Base-by-base conservation (phyloP, 2,888 invertebrate species). In the Augochlorella aurata region DNA sequence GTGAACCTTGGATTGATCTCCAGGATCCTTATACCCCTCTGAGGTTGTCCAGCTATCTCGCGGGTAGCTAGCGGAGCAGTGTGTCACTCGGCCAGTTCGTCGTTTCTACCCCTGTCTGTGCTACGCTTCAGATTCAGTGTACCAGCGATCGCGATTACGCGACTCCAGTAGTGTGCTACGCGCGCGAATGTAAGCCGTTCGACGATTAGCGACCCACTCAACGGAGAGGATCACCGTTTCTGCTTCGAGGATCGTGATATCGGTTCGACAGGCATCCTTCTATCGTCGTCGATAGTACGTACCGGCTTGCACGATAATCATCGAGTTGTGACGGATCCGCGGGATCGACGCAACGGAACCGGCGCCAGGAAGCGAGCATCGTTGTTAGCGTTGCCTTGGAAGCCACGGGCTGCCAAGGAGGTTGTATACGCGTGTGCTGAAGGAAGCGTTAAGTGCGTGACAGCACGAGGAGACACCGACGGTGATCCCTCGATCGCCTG, bases 341-440 rank as follows among this genome's bases (percentile, higher is more conserved):
- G 38, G 63, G 38, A 63, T 63, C 63, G 18, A 63, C 63, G 18
- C 18, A 38, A 63, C 38, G 29, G 18, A 18, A 29, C 63, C 63
- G 63, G 16, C 38, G 38, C 38, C 38, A 63, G 50, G 18, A 38
- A 54, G 54, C 24, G n/a, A 44, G 45, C 66, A 38, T 76, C 82
- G 65, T 72, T 58, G 16, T 38, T 38, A 73, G 71, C 70, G 66
- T 70, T 38, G 29, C 52, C 29, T 58, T 38, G 74, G 38, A 54
- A 61, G 47, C 70, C 69, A 68, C 61, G 73, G 29, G 73, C 58
- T 38, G 29, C 47, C 81, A 21, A 78, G 76, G 72, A 47, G 18
- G 29, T 61, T 83, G 18, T 63, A 24, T 77, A 63, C 87, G 87
- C 81, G 85, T 77, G 85, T 85, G 83, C 74, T 66, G 44, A 76